Conservation (phyloP, 2,888 invertebrate species). For the Orthonychiurus folsomi region DNA sequence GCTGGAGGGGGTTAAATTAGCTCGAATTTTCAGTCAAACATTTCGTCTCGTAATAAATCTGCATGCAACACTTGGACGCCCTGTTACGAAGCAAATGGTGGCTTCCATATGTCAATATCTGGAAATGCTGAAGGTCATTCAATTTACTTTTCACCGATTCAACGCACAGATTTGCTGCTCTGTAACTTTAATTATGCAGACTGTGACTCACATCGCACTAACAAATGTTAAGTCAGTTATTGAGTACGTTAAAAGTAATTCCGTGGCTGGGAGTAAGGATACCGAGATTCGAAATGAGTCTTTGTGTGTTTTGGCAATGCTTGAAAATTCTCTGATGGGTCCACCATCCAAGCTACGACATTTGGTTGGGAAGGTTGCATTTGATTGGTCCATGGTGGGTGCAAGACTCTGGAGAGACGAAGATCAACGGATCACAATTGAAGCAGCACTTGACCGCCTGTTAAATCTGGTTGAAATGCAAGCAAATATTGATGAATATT, state of each 20-base stretch:
- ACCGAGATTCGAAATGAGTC: conserved; percentile 23
- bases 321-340: conserved; percentile 55
- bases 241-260: conserved; percentile 24
- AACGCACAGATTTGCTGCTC: conserved; percentile 62
- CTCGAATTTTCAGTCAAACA: conserved; percentile 55
- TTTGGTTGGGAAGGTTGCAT: conserved; percentile 57
- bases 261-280: conserved; percentile 7
- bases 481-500: conserved; percentile 52
- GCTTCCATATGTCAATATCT: conserved; percentile 68
- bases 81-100: conserved; percentile 67
- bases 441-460: conserved; percentile 56
- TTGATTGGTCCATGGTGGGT: conserved; percentile 53
- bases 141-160: conserved; percentile 60
- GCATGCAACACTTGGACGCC: conserved; percentile 60
- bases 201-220: conserved; percentile 65
- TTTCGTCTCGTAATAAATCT: conserved; percentile 57
- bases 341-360: conserved; percentile 57
- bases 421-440: conserved; percentile 47
- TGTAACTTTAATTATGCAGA: conserved; percentile 67
- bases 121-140: conserved; percentile 69
- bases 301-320: conserved; percentile 23
- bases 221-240: conserved; percentile 41
- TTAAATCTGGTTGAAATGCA: conserved; percentile 56
- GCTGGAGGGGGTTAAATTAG: conserved; percentile 59
- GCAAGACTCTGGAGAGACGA: conserved; percentile 24